phyloP scores from a whole-genome alignment of 2,113 vertebrate genomes.

The Hirundichthys speculiger region DNA sequence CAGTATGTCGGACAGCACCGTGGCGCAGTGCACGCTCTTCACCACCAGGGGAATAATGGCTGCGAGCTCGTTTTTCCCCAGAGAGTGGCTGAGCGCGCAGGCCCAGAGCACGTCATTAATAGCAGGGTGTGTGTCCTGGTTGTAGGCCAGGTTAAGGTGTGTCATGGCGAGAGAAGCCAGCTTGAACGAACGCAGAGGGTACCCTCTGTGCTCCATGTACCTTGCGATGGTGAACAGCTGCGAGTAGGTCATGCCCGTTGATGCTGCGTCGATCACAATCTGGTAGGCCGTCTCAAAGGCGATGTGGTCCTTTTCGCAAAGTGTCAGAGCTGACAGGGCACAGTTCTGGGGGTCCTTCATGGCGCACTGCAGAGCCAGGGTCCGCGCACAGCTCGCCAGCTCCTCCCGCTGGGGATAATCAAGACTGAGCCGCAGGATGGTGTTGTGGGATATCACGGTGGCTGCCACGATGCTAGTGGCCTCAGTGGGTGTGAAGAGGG shows the following conservation, averaged over 20 bases:
- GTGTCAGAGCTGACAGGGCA: conserved; percentile 94
- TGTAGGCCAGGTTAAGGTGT: conserved; percentile 98
- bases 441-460: conserved; percentile 97
- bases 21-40: conserved; percentile 97
- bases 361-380: conserved; percentile 94
- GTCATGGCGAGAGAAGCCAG: conserved; percentile 96
- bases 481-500: conserved; percentile 96
- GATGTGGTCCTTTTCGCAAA: conserved; percentile 98
- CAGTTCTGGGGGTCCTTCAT: conserved; percentile 99
- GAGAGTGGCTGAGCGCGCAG: conserved; percentile 96
- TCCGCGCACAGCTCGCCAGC: conserved; percentile 94
- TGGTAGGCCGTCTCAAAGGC: conserved; percentile 99
- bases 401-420: conserved; percentile 97
- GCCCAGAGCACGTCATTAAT: conserved; percentile 99
- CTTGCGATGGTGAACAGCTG: conserved; percentile 98
- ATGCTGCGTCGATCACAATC: conserved; percentile 95
- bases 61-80: conserved; percentile 98
- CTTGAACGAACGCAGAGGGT: conserved; percentile 96
- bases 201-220: conserved; percentile 98
- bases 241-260: conserved; percentile 95
- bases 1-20: conserved; percentile 96
- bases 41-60: conserved; percentile 97
- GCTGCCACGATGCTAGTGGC: conserved; percentile 97
- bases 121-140: conserved; percentile 98
- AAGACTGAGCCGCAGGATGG: conserved; percentile 93